Conservation (phyloP, 2,888 invertebrate species). For the Melinaea marsaeus region DNA sequence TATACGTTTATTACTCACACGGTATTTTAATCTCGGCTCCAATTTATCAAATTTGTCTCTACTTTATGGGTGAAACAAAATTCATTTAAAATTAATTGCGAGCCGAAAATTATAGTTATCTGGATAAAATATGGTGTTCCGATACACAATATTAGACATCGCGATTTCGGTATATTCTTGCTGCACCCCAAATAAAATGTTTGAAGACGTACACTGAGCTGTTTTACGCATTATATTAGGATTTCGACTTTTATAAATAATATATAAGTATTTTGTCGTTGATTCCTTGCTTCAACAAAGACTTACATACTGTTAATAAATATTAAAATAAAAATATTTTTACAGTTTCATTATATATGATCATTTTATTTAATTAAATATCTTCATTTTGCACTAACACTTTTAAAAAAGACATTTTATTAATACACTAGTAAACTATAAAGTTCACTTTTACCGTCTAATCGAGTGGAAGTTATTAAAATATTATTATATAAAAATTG, state of each 20-base stretch:
- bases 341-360: too few species aligned
- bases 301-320: too few species aligned
- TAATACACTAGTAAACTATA: slow-evolving; percentile 9
- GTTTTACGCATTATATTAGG: slow-evolving; percentile 9
- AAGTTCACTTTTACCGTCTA: slow-evolving; percentile 19
- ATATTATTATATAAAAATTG: too few species aligned
- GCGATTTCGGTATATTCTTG: slow-evolving; percentile 55
- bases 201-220: slow-evolving; percentile 45
- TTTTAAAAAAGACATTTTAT: too few species aligned
- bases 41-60: too few species aligned
- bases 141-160: slow-evolving; percentile 31
- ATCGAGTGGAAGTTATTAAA: slow-evolving; percentile 21
- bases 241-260: too few species aligned
- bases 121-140: slow-evolving; percentile 35
- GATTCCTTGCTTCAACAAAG: too few species aligned
- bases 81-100: slow-evolving; percentile 28
- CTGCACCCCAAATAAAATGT: slow-evolving; percentile 64
- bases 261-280: too few species aligned
- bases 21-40: too few species aligned
- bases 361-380: not conserved
- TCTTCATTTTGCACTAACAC: too few species aligned
- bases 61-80: slow-evolving; percentile 13
- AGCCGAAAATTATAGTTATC: slow-evolving; percentile 34
- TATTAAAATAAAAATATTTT: too few species aligned
- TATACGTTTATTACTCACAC: too few species aligned